Base-by-base conservation (phyloP, 2,797 vertebrate species). In the Oreortyx pictus region DNA sequence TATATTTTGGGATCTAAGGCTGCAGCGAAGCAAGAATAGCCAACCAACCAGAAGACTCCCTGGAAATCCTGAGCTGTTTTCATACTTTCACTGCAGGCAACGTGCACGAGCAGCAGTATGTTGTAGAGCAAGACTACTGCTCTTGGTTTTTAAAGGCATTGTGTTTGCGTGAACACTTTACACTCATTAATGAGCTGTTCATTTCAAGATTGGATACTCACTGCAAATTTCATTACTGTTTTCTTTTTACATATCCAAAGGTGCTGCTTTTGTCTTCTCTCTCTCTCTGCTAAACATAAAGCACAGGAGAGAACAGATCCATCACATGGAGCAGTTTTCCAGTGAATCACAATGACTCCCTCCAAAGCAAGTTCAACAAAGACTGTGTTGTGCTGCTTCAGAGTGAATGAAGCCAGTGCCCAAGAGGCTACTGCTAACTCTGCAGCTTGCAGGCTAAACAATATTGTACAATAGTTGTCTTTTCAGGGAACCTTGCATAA, bases 11-110 rank as follows among this genome's bases (percentile, higher is more conserved):
- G 79, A 90, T 68, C 70, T 1, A 2, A 62, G 59, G 62, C 67
- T 93, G 24, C 39, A 52, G 31, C 70, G 74, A 73, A 78, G 50
- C 77, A 92, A 93, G 93, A 95, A 89, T 81, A 93, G 88, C 85
- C 43, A 78, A 13, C 61, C 52, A 71, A 29, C 61, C 62, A 74
- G 83, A 44, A 67, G 73, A 54, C 35, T 90, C 70, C 57, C 44
- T 74, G 5, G 15, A 64, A 77, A 85, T 91, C 64, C 39, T 0
- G 20, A 77, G 46, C 76, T 73, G 50, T 44, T 92, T 49, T 79
- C 89, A 11, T 75, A 2, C 50, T 86, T 71, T 7, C 37, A 8
- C 79, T 87, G 76, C 4, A 1, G 82, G 91, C 76, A 39, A 5
- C 43, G 6, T 5, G 16, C 22, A 14, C 68, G 43, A 75, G n/a